Percentiles rank a stretch among this genome's conserved stretches.
These are phyloP conservation scores for Silurus glanis DNA, from an alignment of 2,113 vertebrate genomes.

Conservation along the genomic window DNA sequence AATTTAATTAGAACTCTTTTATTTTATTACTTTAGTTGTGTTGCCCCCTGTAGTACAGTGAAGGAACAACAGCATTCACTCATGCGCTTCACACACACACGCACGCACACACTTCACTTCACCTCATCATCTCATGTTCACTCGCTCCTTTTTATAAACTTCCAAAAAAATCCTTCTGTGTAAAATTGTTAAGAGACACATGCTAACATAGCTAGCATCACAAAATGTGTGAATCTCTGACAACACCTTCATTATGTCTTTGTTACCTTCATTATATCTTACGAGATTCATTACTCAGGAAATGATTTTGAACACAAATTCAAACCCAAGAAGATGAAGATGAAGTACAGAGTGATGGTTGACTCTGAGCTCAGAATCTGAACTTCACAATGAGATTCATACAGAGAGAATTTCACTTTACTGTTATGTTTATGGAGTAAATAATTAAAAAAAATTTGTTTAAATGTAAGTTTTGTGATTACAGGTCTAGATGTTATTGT, in stretches of 20 bases:
- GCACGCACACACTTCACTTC: background rate
- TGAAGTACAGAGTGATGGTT: no score
- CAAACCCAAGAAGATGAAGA: background rate
- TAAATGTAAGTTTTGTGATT: no score
- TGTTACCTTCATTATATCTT: no score
- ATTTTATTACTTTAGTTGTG: conserved; percentile 27
- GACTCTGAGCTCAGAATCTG: no score
- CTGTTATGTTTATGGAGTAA: no score
- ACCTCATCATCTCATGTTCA: no score
- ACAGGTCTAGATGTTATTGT: no score
- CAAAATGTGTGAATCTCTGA: background rate
- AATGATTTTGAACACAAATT: background rate
- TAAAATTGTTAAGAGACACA: background rate
- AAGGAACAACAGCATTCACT: conserved; percentile 32
- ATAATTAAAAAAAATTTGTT: no score
- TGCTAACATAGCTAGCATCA: background rate
- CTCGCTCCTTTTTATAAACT: no score
- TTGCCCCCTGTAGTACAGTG: conserved; percentile 54
- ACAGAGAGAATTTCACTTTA: no score
- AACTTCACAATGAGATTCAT: no score
- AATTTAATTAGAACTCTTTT: background rate
- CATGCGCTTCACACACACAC: background rate
- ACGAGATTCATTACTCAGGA: background rate
- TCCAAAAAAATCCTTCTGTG: background rate
- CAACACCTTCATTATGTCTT: no score